phyloP scores from a whole-genome alignment of 2,888 invertebrate species.

The Mactromeris polynyma region DNA sequence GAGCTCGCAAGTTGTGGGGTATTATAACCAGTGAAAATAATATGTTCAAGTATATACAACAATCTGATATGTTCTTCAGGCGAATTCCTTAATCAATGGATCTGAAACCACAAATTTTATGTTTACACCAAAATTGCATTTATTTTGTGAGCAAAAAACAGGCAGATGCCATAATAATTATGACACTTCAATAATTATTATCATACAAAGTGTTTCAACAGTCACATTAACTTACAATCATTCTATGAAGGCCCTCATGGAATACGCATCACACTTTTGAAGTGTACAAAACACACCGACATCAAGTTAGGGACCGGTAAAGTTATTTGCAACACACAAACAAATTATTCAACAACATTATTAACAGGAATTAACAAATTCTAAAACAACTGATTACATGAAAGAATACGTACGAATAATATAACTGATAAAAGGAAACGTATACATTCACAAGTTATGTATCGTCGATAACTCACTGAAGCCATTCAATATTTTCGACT shows the following conservation, averaged over 20 bases:
- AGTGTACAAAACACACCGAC: neutral
- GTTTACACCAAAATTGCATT: neutral
- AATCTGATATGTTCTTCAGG: neutral
- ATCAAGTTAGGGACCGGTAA: neutral
- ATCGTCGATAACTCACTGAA: neutral
- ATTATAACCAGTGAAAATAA: too few relatives aligned
- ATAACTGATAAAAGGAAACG: too few relatives aligned
- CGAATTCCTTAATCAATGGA: neutral
- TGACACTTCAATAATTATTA: neutral
- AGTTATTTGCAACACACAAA: neutral
- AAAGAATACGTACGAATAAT: neutral
- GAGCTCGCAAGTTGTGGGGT: neutral
- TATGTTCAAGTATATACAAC: neutral
- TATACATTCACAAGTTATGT: too few relatives aligned
- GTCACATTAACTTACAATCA: neutral
- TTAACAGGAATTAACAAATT: neutral
- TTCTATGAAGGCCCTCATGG: neutral
- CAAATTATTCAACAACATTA: neutral
- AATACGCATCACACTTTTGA: neutral
- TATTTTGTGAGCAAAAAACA: neutral
- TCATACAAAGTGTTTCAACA: conserved; percentile 11
- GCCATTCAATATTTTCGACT: neutral
- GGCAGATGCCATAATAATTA: conserved; percentile 1
- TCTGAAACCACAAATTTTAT: neutral
- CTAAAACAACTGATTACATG: neutral